Percentiles rank a stretch among this genome's conserved stretches.
Evolutionary conservation across 2,113 vertebrate species (phyloP).

Genomic region (Cryptomyrus ogoouensis): DNA sequence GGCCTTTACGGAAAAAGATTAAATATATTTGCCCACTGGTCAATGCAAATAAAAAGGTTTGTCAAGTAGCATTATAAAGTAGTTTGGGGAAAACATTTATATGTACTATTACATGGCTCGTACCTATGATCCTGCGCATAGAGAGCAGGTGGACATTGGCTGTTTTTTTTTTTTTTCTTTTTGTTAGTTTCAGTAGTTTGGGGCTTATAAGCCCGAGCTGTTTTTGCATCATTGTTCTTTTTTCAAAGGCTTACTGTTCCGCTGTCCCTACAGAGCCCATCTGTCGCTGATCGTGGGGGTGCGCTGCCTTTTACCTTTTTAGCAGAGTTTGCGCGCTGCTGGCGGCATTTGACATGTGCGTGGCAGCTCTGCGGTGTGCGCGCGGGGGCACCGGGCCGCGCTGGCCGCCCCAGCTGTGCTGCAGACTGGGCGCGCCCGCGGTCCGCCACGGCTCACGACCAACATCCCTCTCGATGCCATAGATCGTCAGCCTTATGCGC

Average conservation of each 20-base stretch:
- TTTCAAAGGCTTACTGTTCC: slow-evolving; percentile 33
- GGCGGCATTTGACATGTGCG: slow-evolving; percentile 79
- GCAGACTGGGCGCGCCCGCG: slow-evolving; percentile 49
- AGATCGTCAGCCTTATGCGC: slow-evolving; percentile 62
- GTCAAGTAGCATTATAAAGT: background rate
- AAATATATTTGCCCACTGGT: background rate
- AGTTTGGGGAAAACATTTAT: background rate
- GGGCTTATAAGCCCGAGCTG: background rate
- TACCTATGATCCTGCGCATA: background rate
- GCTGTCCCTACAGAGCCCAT: slow-evolving; percentile 41
- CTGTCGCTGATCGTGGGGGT: slow-evolving; percentile 48
- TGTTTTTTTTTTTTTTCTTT: background rate
- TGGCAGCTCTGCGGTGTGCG: slow-evolving; percentile 69
- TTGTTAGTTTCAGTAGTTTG: background rate
- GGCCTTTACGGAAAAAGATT: background rate
- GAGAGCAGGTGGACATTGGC: background rate
- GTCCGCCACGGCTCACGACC: background rate
- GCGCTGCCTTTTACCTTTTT: slow-evolving; percentile 46
- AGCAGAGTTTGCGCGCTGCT: slow-evolving; percentile 75
- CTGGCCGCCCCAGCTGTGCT: slow-evolving; percentile 64
- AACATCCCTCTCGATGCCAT: slow-evolving; percentile 26
- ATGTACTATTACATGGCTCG: background rate
- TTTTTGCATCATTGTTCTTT: slow-evolving; percentile 8
- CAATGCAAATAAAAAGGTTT: background rate
- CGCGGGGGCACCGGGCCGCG: slow-evolving; percentile 58